phyloP scores from a whole-genome alignment of 2,888 invertebrate genomes.

The Serripes groenlandicus region DNA sequence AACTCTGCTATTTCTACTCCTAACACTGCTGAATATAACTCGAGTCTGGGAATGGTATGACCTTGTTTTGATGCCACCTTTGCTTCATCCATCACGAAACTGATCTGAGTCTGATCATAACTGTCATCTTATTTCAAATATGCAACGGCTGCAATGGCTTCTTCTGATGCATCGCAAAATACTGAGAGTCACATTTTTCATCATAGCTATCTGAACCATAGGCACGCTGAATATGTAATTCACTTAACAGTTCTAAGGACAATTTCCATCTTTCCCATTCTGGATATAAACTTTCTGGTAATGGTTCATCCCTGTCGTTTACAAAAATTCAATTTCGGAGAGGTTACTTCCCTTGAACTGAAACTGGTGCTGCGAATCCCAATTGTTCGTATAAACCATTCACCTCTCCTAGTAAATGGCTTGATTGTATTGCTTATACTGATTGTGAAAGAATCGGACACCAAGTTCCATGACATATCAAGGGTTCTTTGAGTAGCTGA shows the following conservation, averaged over 20 bases:
- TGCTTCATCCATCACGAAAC: constrained; percentile 70
- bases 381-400: constrained; percentile 68
- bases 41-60: constrained; percentile 67
- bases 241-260: not conserved
- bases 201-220: not conserved
- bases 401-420: constrained; percentile 58
- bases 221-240: not conserved
- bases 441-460: constrained; percentile 49
- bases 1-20: constrained; percentile 54
- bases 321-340: not conserved
- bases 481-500: constrained; percentile 59
- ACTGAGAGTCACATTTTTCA: constrained; percentile 25
- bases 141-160: constrained; percentile 69
- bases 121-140: constrained; percentile 30
- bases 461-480: constrained; percentile 57
- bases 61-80: constrained; percentile 61
- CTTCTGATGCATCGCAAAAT: constrained; percentile 71
- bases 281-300: not conserved
- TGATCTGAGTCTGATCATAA: not conserved
- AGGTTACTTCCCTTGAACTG: constrained; percentile 15
- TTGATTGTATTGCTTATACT: constrained; percentile 32
- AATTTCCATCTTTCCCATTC: not conserved
- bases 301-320: constrained; percentile 10
- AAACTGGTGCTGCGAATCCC: constrained; percentile 65
- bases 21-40: constrained; percentile 67